phyloP scores from a whole-genome alignment of 2,797 vertebrate species.

The Anguilla pacifica region DNA sequence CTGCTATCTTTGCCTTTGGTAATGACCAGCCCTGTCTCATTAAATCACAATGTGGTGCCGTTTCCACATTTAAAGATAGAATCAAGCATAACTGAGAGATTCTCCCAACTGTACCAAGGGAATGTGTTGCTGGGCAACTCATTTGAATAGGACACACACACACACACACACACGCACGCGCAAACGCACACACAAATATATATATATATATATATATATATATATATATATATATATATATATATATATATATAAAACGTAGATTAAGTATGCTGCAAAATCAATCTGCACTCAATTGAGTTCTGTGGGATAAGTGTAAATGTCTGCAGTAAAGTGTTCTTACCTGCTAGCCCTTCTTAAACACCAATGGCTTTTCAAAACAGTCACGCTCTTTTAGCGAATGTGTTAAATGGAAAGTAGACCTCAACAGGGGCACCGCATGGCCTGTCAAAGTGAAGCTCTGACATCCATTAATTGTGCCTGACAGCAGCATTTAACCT shows the following conservation, averaged over 20 bases:
- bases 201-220: too few relatives aligned
- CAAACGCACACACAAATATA: too few relatives aligned
- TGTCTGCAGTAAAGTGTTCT: not conserved
- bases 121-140: conserved; percentile 33
- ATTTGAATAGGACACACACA: not conserved
- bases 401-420: not conserved
- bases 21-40: conserved; percentile 16
- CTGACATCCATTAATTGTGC: not conserved
- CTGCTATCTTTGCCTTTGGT: not conserved
- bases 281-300: not conserved
- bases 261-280: not conserved
- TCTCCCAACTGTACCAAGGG: conserved; percentile 13
- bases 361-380: not conserved
- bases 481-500: conserved; percentile 4
- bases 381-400: not conserved
- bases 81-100: conserved; percentile 15
- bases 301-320: not conserved
- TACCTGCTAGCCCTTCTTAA: not conserved
- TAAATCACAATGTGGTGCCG: not conserved
- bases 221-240: too few relatives aligned
- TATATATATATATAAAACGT: too few relatives aligned
- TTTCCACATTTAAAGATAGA: conserved; percentile 23
- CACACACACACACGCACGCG: not conserved
- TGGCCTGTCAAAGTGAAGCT: not conserved
- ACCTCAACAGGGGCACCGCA: not conserved